Base-by-base conservation (phyloP, 2,113 vertebrate genomes). In the Pipa parva region DNA sequence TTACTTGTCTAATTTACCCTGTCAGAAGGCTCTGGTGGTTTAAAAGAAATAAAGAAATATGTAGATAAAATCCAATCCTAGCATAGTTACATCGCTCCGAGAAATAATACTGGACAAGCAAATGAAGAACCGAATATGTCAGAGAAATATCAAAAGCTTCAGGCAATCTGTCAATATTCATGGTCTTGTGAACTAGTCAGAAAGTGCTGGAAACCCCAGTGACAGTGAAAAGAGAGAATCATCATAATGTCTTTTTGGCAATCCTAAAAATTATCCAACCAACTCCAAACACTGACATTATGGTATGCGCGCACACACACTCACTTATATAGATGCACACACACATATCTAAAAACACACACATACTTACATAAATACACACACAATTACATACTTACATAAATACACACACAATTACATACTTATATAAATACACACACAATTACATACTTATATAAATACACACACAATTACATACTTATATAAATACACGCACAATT, bases 81-180 rank as follows among this genome's bases (percentile, higher is more conserved):
- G 5, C 59, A 18, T 29, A 45, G 21, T 48, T 36, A 5, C 2
- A 20, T 61, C 66, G 27, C 49, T 24, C 20, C 3, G 45, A 20
- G 22, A 72, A 66, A 46, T 33, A 5, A 46, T 64, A 2, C 26
- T 29, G 18, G 4, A 48, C 55, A 63, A 25, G 56, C 45, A 54
- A 42, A 42, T 28, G 45, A 45, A 60, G 51, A 36, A 26, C 9
- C 18, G 15, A 33, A 5, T 27, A 61, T 55, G 58, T 61, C 26
- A 70, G 49, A 27, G 5, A 28, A 9, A 18, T 18, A 36, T 18
- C 18, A 26, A 37, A 72, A 51, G 28, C 42, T 27, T 36, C 24
- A 33, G 37, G 48, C 51, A 50, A 20, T 18, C 70, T 42, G 55
- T 51, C 61, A 64, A 59, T 58, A 25, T 71, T 25, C 29, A 42